Base-by-base conservation (phyloP, 2,888 invertebrate genomes). In the Oscheius myriophilus region DNA sequence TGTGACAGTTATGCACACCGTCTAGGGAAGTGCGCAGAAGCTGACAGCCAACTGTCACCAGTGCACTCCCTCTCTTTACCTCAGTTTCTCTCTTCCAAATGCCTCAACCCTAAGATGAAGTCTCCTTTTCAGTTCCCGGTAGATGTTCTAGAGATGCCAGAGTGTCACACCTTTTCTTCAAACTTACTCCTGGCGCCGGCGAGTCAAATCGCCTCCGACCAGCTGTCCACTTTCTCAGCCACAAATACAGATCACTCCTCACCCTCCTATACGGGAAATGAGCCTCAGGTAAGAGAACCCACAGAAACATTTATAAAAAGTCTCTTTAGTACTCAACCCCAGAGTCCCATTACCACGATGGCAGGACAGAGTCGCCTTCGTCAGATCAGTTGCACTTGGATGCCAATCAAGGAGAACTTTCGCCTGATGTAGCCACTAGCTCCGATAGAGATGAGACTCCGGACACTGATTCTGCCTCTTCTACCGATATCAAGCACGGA, bases 371-470 rank as follows among this genome's bases (percentile, higher is more conserved):
- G 26, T 67, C 73, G n/a, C 78, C 78, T 0, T 67, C 70, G 12
- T 73, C 75, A 21, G 75, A 75, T 55, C 62, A 63, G 42, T 21
- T 63, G 49, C 53, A 63, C 41, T 18, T 55, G 33, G 62, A 63
- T 33, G 59, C 61, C 12, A 61, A 53, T 21, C 57, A 52, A 26
- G 41, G 41, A n/a, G 63, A 46, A 21, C 63, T 55, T 18, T 68
- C 68, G 6, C 62, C 63, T 7, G 68, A 68, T 26, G 67, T 25
- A 6, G 54, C 59, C 7, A 59, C 52, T n/a, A 61, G 61, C 45
- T 75, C 70, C 18, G 78, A 78, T 23, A 54, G 78, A 7, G 80
- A 80, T 54, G 78, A 76, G 14, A 75, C 76, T 16, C 80, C 80
- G 6, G 78, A 80, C 58, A 78, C 76, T 18, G 62, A 75, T 6